phyloP scores from a whole-genome alignment of 1,140 invertebrate species.

The Aphaenogaster floridana region DNA sequence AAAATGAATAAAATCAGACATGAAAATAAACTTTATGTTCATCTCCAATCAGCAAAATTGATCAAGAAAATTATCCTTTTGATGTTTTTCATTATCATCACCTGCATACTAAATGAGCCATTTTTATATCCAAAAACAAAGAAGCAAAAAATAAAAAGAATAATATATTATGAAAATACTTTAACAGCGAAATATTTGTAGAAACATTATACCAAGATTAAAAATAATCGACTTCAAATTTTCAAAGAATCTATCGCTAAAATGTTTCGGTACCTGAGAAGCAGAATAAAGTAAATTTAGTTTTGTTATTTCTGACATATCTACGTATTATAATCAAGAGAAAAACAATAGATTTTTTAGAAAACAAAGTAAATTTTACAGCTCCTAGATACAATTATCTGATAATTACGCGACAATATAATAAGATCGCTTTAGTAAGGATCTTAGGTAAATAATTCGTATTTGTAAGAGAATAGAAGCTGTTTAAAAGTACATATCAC shows the following conservation, averaged over 20 bases:
- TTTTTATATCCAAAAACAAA: background rate
- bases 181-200: background rate
- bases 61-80: background rate
- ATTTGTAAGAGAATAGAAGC: constrained; percentile 26
- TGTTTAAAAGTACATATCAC: background rate
- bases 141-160: background rate
- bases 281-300: background rate
- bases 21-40: background rate
- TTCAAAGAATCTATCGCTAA: background rate
- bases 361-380: background rate
- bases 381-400: background rate
- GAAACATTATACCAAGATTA: background rate
- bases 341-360: background rate
- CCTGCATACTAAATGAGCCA: background rate
- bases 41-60: background rate
- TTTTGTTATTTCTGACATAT: background rate
- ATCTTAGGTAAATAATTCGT: background rate
- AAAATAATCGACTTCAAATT: background rate
- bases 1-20: background rate
- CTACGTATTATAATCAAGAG: background rate
- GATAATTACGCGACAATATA: background rate
- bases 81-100: background rate
- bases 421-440: background rate
- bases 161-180: background rate
- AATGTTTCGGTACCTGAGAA: constrained; percentile 7